These are phyloP conservation scores for Pardosa pseudoannulata DNA, from an alignment of 2,888 invertebrate genomes.

Conservation along the genomic window DNA sequence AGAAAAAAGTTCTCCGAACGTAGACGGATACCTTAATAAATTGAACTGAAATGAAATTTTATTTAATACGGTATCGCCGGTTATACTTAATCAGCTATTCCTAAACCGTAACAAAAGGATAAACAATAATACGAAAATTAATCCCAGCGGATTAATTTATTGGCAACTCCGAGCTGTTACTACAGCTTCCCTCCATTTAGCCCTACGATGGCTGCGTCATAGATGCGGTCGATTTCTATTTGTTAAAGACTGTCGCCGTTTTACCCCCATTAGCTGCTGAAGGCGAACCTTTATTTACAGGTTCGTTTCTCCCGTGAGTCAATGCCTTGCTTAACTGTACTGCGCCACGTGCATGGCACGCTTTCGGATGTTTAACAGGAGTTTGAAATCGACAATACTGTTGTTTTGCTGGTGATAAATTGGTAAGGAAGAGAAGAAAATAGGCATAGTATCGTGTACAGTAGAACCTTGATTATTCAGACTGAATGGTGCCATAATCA, in stretches of 20 bases:
- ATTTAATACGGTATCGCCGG: no score
- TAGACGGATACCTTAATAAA: no score
- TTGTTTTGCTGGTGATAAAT: not conserved
- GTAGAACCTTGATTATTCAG: no score
- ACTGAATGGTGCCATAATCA: no score
- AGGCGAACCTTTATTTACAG: slow-evolving; percentile 25
- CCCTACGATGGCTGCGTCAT: slow-evolving; percentile 34
- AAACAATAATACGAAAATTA: not conserved
- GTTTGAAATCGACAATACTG: not conserved
- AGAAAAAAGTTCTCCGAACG: no score
- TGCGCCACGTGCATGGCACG: not conserved
- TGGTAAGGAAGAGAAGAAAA: not conserved
- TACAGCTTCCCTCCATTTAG: slow-evolving; percentile 31
- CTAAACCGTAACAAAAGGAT: no score
- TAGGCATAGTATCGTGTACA: no score
- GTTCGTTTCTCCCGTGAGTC: not conserved
- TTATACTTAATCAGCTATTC: no score
- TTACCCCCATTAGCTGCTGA: slow-evolving; percentile 33
- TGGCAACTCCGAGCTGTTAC: not conserved
- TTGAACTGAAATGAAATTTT: no score
- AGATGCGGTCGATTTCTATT: slow-evolving; percentile 23
- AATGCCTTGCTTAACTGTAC: not conserved
- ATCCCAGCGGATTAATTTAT: slow-evolving; percentile 20
- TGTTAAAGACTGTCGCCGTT: slow-evolving; percentile 23
- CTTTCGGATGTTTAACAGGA: not conserved